Conservation (phyloP, 2,888 invertebrate species). For the Macaria liturata region DNA sequence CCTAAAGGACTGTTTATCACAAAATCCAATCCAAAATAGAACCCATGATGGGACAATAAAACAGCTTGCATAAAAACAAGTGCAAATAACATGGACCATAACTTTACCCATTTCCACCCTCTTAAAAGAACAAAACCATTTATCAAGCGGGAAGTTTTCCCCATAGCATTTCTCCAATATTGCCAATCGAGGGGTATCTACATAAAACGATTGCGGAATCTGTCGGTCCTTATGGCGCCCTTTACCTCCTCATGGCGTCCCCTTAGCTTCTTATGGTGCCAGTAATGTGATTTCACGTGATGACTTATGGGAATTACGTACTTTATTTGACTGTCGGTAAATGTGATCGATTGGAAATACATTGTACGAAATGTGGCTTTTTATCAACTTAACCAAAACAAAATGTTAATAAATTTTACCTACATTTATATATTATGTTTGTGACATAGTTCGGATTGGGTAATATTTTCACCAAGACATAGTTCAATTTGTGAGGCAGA, state of each 20-base stretch:
- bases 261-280: slow-evolving; percentile 10
- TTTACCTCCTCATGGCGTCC: slow-evolving; percentile 9
- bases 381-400: too few relatives aligned
- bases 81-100: not conserved
- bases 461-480: too few relatives aligned
- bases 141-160: slow-evolving; percentile 9
- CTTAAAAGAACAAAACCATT: slow-evolving; percentile 13
- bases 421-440: too few relatives aligned
- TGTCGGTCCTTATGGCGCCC: slow-evolving; percentile 12
- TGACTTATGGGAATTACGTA: not conserved
- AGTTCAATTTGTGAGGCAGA: too few relatives aligned
- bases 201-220: slow-evolving; percentile 22
- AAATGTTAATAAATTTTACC: too few relatives aligned
- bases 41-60: too few relatives aligned
- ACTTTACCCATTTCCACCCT: not conserved
- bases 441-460: too few relatives aligned
- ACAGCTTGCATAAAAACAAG: too few relatives aligned
- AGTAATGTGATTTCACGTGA: slow-evolving; percentile 7
- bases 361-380: too few relatives aligned
- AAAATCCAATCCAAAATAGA: too few relatives aligned
- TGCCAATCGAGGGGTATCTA: slow-evolving; percentile 17
- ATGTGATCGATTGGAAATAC: too few relatives aligned
- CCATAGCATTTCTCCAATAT: slow-evolving; percentile 10
- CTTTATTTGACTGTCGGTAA: not conserved
- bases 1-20: too few relatives aligned